Conservation (phyloP, 2,113 vertebrate genomes). For the Enhydra lutris region DNA sequence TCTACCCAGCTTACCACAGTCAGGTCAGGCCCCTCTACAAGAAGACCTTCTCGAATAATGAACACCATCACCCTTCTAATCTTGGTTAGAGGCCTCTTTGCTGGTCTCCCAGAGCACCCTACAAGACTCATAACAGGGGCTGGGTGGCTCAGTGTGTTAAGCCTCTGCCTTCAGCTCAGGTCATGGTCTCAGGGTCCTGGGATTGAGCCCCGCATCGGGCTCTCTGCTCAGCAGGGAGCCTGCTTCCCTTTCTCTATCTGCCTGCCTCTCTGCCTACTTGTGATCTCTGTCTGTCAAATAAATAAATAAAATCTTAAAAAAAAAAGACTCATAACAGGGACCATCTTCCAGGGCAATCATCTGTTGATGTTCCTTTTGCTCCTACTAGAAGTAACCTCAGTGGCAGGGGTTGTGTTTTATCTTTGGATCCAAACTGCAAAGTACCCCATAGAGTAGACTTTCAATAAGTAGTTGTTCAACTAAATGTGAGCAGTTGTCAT, state of each 20-base stretch:
- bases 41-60: neutral
- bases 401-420: neutral
- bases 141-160: too few relatives aligned
- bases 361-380: neutral
- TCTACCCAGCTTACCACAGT: neutral
- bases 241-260: too few relatives aligned
- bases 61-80: neutral
- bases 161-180: too few relatives aligned
- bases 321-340: neutral
- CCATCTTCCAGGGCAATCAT: neutral
- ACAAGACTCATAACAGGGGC: neutral
- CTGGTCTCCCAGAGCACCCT: neutral
- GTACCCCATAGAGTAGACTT: neutral
- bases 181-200: too few relatives aligned
- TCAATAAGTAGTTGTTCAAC: neutral
- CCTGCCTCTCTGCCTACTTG: too few relatives aligned
- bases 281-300: too few relatives aligned
- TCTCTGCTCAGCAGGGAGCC: too few relatives aligned
- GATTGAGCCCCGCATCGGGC: too few relatives aligned
- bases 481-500: neutral
- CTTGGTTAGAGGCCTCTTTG: neutral
- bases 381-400: neutral
- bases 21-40: neutral
- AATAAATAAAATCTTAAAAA: too few relatives aligned
- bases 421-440: constrained; percentile 1